Conservation (phyloP, 2,888 invertebrate genomes). For the Theodoxus fluviatilis region DNA sequence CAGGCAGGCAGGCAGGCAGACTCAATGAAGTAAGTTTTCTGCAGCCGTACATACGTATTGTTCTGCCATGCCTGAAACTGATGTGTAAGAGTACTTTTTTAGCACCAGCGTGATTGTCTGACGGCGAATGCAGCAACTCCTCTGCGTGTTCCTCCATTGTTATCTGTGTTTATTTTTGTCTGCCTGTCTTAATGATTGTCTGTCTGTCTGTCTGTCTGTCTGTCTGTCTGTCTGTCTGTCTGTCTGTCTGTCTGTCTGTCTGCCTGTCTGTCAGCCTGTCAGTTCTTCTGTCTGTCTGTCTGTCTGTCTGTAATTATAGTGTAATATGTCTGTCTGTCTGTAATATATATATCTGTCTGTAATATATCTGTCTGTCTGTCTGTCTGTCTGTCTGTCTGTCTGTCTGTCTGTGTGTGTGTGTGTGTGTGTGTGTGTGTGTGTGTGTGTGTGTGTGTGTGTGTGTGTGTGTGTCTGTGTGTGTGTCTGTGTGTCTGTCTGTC, state of each 20-base stretch:
- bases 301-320: background rate
- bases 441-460: no score
- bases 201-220: background rate
- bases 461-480: background rate
- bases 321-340: constrained; percentile 24
- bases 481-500: constrained; percentile 4
- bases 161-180: background rate
- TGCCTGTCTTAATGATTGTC: background rate
- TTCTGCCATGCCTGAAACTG: no score
- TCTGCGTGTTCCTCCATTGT: no score
- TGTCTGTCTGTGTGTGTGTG: background rate
- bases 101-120: no score
- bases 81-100: no score
- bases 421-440: background rate
- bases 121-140: no score
- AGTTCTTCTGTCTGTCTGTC: no score
- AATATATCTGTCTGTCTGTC: background rate
- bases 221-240: constrained; percentile 11
- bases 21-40: no score
- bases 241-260: background rate
- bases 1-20: no score
- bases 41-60: no score
- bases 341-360: constrained; percentile 22
- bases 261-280: constrained; percentile 20
- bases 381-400: background rate